Percentiles rank a stretch among this genome's conserved stretches.
Conservation (phyloP, 1,140 invertebrate genomes). For the Aricia agestis region DNA sequence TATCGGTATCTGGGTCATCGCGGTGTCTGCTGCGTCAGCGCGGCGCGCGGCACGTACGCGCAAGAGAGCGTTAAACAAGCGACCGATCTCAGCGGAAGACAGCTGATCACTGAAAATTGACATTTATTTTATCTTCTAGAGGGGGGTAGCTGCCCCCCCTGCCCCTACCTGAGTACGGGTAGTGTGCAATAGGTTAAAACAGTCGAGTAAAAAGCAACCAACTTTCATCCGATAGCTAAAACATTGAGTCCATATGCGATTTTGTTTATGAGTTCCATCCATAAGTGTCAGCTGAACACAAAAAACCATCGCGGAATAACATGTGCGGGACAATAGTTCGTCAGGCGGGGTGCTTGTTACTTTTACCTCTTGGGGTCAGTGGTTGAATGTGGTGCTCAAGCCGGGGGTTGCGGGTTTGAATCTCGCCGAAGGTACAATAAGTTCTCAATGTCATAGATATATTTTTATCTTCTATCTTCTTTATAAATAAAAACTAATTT, state of each 20-base stretch:
- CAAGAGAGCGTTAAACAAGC: too few species aligned
- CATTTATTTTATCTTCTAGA: too few species aligned
- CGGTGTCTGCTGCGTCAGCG: too few species aligned
- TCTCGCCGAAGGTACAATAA: not conserved
- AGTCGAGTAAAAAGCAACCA: not conserved
- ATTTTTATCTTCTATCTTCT: too few species aligned
- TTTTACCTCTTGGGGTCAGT: conserved; percentile 10
- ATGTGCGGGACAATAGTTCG: conserved; percentile 56
- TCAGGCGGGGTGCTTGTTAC: conserved; percentile 33
- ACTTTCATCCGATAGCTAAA: not conserved
- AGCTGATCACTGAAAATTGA: too few species aligned
- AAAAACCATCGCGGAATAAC: conserved; percentile 38
- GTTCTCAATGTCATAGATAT: not conserved
- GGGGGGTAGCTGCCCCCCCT: too few species aligned
- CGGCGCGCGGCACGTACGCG: too few species aligned
- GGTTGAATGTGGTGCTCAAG: not conserved
- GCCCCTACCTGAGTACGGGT: too few species aligned
- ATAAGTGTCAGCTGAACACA: conserved; percentile 36
- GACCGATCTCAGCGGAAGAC: too few species aligned
- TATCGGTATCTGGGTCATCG: too few species aligned
- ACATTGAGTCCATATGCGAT: not conserved
- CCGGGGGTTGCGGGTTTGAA: not conserved
- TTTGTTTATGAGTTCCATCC: not conserved
- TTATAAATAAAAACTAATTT: too few species aligned
- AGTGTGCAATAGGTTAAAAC: too few species aligned